Conservation (phyloP, 2,888 invertebrate species). For the Neoaliturus tenellus region DNA sequence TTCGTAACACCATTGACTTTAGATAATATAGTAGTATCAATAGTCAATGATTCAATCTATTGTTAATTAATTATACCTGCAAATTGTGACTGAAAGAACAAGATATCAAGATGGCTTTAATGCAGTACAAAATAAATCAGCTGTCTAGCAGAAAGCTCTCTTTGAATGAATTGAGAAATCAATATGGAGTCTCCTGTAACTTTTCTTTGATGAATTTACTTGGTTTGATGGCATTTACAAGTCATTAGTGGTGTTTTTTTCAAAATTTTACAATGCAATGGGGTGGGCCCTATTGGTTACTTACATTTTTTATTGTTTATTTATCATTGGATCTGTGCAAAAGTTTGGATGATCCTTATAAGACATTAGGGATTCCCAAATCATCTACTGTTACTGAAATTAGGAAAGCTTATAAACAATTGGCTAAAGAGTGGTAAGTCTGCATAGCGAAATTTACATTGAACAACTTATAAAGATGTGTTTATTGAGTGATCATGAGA, state of each 20-base stretch:
- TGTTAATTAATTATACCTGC: no score
- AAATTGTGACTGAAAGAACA: no score
- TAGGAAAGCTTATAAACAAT: conserved; percentile 90
- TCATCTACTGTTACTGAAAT: conserved; percentile 89
- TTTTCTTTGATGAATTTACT: neutral
- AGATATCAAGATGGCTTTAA: neutral
- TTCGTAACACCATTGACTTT: no score
- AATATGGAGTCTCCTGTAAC: conserved; percentile 6
- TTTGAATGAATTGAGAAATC: conserved; percentile 3
- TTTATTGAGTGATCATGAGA: no score
- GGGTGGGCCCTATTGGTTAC: neutral
- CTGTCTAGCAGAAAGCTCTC: conserved; percentile 43
- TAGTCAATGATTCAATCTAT: no score
- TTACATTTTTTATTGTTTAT: neutral
- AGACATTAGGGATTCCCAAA: conserved; percentile 86
- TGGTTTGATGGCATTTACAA: neutral
- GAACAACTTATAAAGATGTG: no score
- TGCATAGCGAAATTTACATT: no score
- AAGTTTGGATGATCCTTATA: conserved; percentile 81
- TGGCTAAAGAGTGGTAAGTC: conserved; percentile 92
- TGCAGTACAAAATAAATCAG: conserved; percentile 18
- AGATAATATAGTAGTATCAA: no score
- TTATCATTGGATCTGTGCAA: conserved; percentile 44
- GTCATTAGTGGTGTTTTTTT: neutral
- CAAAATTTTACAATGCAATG: conserved; percentile 7